phyloP scores from a whole-genome alignment of 2,113 vertebrate genomes.

The Esox niger region DNA sequence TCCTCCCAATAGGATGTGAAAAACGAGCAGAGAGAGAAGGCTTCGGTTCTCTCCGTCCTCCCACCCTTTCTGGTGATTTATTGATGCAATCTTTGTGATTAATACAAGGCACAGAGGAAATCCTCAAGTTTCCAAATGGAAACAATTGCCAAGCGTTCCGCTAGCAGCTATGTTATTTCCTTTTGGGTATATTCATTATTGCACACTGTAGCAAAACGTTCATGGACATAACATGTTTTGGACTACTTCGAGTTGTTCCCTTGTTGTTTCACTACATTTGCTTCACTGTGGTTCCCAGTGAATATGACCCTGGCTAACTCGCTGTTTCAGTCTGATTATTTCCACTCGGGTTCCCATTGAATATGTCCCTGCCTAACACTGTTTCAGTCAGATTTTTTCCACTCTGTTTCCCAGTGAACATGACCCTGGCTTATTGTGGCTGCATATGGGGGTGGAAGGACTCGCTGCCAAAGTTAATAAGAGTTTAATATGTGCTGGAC shows the following conservation, averaged over 20 bases:
- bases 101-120: background rate
- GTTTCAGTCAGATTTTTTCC: no score
- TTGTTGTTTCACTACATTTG: no score
- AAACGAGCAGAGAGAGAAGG: background rate
- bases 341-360: no score
- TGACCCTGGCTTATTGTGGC: background rate
- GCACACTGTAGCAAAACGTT: no score
- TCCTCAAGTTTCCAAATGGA: background rate
- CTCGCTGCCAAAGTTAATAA: background rate
- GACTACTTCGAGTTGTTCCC: no score
- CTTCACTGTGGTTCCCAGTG: no score
- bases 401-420: no score
- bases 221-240: no score
- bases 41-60: background rate
- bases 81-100: slow-evolving; percentile 2
- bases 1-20: background rate
- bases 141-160: background rate
- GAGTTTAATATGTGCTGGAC: background rate
- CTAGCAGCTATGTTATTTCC: background rate
- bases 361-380: no score
- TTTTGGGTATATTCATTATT: background rate
- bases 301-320: background rate
- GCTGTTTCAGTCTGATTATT: no score
- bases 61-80: slow-evolving; percentile 25
- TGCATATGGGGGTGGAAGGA: background rate